Base-by-base conservation (phyloP, 2,888 invertebrate genomes). In the Sphaerophoria taeniata region DNA sequence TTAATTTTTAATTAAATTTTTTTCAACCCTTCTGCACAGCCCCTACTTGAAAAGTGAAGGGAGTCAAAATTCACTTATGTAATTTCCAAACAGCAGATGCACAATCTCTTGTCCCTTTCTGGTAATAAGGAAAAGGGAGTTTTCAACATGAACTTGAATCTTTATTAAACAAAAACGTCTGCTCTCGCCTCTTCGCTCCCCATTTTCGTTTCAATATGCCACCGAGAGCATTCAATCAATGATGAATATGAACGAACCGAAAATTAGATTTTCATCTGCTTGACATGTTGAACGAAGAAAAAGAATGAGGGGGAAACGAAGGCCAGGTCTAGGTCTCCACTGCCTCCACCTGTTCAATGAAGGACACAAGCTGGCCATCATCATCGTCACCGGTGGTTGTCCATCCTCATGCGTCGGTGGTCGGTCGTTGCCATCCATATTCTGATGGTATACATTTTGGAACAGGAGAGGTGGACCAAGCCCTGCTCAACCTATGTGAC, bases 201-300 rank as follows among this genome's bases (percentile, higher is more conserved):
- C 5, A 4, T 4, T n/a, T n/a, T 24, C 14, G n/a, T 33, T 6
- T 51, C 45, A 9, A 55, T 51, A 45, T 58, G 12, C n/a, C 24
- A 45, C 71, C 73, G n/a, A 43, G 43, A 56, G 60, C 63, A 72
- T 76, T 76, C 80, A 76, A 80, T 77, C 70, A 76, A 84, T 73
- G 72, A 69, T 70, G 63, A 76, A 81, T 77, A 85, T 61, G 77
- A 70, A 73, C 81, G n/a, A 73, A 16, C 63, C 58, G 73, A 81
- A 85, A 85, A 85, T 85, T 85, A 81, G 85, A 85, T 85, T 85
- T 85, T 55, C 85, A 76, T 85, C 76, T 61, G 70, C 34, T 74
- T 58, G 45, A 49, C 56, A 71, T 33, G n/a, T 51, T 55, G 53
- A 39, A 63, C 16, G 63, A 70, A 71, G n/a, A n/a, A n/a, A n/a